Percentiles rank a stretch among this genome's conserved stretches.
phyloP scores from a whole-genome alignment of 2,888 invertebrate genomes.

The Lithophane leautieri region DNA sequence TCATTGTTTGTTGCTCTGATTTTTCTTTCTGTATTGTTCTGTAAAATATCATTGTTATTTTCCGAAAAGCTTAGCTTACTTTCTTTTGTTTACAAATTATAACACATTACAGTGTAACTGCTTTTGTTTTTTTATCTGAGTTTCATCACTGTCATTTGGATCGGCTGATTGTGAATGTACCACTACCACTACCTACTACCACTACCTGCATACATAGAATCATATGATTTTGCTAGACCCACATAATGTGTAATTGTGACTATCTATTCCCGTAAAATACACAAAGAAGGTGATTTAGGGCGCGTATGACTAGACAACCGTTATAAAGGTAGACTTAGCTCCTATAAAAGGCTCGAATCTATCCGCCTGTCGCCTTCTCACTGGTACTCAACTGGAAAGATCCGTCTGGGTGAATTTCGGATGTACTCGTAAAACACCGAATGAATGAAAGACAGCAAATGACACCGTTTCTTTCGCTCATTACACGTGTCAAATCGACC shows the following conservation, averaged over 20 bases:
- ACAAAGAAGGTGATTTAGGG: slow-evolving; percentile 76
- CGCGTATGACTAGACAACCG: slow-evolving; percentile 72
- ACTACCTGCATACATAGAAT: not conserved
- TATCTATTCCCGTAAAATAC: slow-evolving; percentile 49
- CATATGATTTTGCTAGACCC: slow-evolving; percentile 17
- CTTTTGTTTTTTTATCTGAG: not conserved
- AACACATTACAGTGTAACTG: not conserved
- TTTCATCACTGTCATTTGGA: not conserved
- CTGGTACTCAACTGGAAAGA: slow-evolving; percentile 43
- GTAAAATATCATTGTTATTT: slow-evolving; percentile 28
- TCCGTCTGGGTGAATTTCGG: slow-evolving; percentile 41
- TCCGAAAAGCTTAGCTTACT: not conserved
- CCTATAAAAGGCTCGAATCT: slow-evolving; percentile 64
- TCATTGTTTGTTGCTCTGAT: slow-evolving; percentile 31
- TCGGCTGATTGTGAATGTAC: not conserved
- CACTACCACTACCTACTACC: no score
- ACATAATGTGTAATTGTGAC: slow-evolving; percentile 37
- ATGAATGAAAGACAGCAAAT: slow-evolving; percentile 51
- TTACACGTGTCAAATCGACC: slow-evolving; percentile 73
- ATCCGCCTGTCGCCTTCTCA: slow-evolving; percentile 48
- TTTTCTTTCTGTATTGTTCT: slow-evolving; percentile 44
- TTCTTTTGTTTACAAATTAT: slow-evolving; percentile 28
- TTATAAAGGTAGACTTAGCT: slow-evolving; percentile 72
- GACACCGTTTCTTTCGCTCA: slow-evolving; percentile 57
- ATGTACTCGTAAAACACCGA: slow-evolving; percentile 40